These are phyloP conservation scores for Caenorhabditis parvicauda DNA, from an alignment of 2,888 invertebrate species.

Conservation along the genomic window DNA sequence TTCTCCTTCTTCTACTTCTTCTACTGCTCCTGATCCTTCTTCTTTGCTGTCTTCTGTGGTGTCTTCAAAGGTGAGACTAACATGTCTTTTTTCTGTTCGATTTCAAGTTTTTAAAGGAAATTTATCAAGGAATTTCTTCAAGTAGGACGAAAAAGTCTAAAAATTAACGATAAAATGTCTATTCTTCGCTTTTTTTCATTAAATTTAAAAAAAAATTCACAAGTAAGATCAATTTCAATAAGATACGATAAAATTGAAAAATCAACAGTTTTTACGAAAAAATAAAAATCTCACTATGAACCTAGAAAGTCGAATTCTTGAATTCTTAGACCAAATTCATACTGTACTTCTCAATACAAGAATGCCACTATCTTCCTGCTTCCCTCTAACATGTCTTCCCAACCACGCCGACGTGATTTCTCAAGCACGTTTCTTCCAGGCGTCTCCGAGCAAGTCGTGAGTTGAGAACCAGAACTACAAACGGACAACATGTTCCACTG, in stretches of 20 bases:
- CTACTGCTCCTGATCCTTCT: constrained; percentile 59
- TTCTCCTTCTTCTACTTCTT: constrained; percentile 55
- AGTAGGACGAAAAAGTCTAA: not conserved
- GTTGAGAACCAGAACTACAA: constrained; percentile 33
- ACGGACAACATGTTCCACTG: constrained; percentile 56
- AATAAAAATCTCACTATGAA: too few species aligned
- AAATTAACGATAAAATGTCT: not conserved
- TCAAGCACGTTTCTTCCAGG: constrained; percentile 27
- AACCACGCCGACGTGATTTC: not conserved
- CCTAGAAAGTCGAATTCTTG: too few species aligned
- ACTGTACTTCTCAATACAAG: too few species aligned
- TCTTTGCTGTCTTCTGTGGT: constrained; percentile 61
- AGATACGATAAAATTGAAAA: too few species aligned
- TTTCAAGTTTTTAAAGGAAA: not conserved
- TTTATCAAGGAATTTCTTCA: too few species aligned
- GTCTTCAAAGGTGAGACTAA: constrained; percentile 50
- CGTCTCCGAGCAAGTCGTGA: constrained; percentile 45
- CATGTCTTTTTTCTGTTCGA: not conserved
- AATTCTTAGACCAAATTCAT: too few species aligned
- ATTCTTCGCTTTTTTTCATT: not conserved
- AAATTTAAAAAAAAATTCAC: not conserved
- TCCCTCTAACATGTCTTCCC: not conserved
- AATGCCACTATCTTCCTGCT: not conserved
- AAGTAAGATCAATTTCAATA: too few species aligned
- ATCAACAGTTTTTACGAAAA: too few species aligned